Base-by-base conservation (phyloP, 2,113 vertebrate species). In the Vanacampus margaritifer region DNA sequence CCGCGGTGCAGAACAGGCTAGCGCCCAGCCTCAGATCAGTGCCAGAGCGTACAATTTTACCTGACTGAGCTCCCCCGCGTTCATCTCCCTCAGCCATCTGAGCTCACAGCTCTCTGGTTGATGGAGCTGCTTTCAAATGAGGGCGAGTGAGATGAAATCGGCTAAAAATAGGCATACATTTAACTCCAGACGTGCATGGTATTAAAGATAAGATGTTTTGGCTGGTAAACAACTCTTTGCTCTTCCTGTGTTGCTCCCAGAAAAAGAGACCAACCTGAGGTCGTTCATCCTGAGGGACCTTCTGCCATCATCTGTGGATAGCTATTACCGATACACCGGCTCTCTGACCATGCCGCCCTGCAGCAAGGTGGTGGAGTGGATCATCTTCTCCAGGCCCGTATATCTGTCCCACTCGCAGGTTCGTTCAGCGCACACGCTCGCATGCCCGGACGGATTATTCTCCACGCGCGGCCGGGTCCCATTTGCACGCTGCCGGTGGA, bases 301-400 rank as follows among this genome's bases (percentile, higher is more conserved):
- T 60, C 91, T 99, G 84, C 97, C 97, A 0, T 89, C 94, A 0
- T 95, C 95, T 0, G 88, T 98, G 86, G 93, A 94, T 70, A 96
- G 94, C 81, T 99, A 98, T 83, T 99, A 98, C 87, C 92, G 96
- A 70, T 98, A 99, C 85, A 90, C 95, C 0, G 97, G 97, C 53
- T 98, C 97, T 46, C 89, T 98, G 86, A 98, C 97, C 23, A 98
- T 94, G 1, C 97, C 97, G 1, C 97, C 97, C 0, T 99, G 97
- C 80, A 99, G 96, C 2, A 95, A 97, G 79, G 95, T 96, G 0
- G 96, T 98, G 81, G 97, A 99, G 84, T 99, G 97, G 97, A 97
- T 98, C 23, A 84, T 99, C 80, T 97, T 99, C 85, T 93, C 93
- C 86, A 93, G 88, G 72, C 96, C 97, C 0, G 94, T 99, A 59